phyloP scores from a whole-genome alignment of 2,797 vertebrate genomes.

The Setipinna tenuifilis region DNA sequence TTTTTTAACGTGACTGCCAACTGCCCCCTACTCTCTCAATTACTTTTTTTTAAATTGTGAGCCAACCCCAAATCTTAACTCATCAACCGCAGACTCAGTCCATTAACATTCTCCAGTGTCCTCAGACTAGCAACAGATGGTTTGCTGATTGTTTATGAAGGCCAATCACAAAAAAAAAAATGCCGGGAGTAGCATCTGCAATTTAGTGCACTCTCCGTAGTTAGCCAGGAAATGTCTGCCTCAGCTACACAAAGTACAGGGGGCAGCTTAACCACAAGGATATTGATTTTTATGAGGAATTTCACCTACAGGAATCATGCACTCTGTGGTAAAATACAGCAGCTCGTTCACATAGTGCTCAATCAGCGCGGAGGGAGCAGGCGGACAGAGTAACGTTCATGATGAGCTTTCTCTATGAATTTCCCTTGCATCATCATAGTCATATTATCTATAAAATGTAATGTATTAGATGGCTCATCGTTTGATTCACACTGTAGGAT shows the following conservation, averaged over 20 bases:
- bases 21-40: background rate
- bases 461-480: background rate
- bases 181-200: background rate
- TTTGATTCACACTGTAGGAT: background rate
- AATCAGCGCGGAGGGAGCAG: background rate
- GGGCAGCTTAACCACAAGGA: constrained; percentile 15
- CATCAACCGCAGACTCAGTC: background rate
- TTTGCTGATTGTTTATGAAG: constrained; percentile 24
- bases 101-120: background rate
- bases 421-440: constrained; percentile 5
- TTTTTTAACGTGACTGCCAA: background rate
- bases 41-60: background rate
- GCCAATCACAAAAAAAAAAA: background rate
- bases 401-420: constrained; percentile 6
- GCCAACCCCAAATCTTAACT: background rate
- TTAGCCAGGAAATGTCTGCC: background rate
- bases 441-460: background rate
- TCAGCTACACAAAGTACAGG: background rate
- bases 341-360: background rate
- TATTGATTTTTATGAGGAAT: background rate
- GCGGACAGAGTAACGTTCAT: background rate
- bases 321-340: background rate
- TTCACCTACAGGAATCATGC: constrained; percentile 2
- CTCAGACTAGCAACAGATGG: background rate
- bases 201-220: background rate